Evolutionary conservation across 2,797 vertebrate genomes (phyloP).

Genomic region (Adrianichthys oophorus): DNA sequence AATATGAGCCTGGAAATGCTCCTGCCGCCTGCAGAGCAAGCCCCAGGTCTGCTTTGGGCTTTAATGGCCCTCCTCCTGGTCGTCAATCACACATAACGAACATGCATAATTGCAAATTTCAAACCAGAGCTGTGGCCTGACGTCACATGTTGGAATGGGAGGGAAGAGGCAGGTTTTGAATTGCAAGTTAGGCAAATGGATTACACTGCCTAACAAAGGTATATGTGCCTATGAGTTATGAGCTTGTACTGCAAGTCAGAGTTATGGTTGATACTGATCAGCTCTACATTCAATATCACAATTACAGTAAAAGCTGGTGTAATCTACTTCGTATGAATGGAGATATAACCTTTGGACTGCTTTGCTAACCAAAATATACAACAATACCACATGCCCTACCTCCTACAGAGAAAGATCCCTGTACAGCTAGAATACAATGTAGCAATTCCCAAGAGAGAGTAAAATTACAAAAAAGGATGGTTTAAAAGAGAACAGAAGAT

Average conservation of each 20-base stretch:
- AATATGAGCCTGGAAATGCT: slow-evolving; percentile 66
- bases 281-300: slow-evolving; percentile 78
- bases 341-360: slow-evolving; percentile 56
- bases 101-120: slow-evolving; percentile 75
- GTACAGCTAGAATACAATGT: slow-evolving; percentile 9
- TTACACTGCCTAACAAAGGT: slow-evolving; percentile 59
- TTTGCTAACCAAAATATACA: slow-evolving; percentile 37
- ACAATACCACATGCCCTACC: slow-evolving; percentile 23
- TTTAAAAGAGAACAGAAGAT: no score
- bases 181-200: slow-evolving; percentile 56
- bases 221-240: slow-evolving; percentile 70
- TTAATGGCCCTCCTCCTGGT: slow-evolving; percentile 66
- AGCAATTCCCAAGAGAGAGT: no score
- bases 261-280: slow-evolving; percentile 78
- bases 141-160: slow-evolving; percentile 66
- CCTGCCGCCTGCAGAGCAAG: slow-evolving; percentile 53
- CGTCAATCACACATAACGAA: slow-evolving; percentile 74
- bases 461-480: no score
- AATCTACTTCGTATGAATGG: slow-evolving; percentile 69
- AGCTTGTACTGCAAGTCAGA: slow-evolving; percentile 63
- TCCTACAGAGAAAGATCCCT: slow-evolving; percentile 32
- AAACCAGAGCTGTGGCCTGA: slow-evolving; percentile 54
- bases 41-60: slow-evolving; percentile 50
- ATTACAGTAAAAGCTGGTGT: slow-evolving; percentile 81
- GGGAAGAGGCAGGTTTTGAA: slow-evolving; percentile 64